Evolutionary conservation across 1,140 invertebrate species (phyloP).

Genomic region (Solen grandis): DNA sequence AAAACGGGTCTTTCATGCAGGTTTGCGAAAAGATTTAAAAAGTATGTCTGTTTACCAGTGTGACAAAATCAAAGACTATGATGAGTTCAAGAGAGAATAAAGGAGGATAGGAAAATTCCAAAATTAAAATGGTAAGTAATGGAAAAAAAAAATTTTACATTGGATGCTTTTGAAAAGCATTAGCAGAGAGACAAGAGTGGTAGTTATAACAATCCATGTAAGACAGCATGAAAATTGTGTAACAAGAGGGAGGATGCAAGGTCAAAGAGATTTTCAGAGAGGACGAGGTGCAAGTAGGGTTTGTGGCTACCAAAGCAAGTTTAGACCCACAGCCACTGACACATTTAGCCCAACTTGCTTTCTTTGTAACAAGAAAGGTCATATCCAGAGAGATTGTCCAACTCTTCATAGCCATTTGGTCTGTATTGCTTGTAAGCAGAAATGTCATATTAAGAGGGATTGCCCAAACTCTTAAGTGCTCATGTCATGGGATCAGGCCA

Average conservation of each 20-base stretch:
- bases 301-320: background rate
- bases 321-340: background rate
- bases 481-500: background rate
- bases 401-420: background rate
- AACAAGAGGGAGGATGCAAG: background rate
- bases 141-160: no score
- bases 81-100: constrained; percentile 15
- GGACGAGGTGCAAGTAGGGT: background rate
- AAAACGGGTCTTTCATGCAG: constrained; percentile 10
- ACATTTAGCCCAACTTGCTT: constrained; percentile 17
- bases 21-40: constrained; percentile 7
- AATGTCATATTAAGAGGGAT: background rate
- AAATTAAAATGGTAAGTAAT: no score
- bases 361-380: constrained; percentile 10
- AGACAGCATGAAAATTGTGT: background rate
- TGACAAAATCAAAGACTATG: background rate
- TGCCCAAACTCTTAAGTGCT: constrained; percentile 28
- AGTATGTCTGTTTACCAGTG: background rate
- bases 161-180: no score
- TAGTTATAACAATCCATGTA: no score
- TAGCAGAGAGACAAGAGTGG: no score
- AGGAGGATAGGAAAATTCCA: constrained; percentile 19
- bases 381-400: constrained; percentile 9
- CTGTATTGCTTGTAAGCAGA: constrained; percentile 7
- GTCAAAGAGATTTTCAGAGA: background rate